phyloP scores from a whole-genome alignment of 2,113 vertebrate genomes.

The Ammospiza caudacuta region DNA sequence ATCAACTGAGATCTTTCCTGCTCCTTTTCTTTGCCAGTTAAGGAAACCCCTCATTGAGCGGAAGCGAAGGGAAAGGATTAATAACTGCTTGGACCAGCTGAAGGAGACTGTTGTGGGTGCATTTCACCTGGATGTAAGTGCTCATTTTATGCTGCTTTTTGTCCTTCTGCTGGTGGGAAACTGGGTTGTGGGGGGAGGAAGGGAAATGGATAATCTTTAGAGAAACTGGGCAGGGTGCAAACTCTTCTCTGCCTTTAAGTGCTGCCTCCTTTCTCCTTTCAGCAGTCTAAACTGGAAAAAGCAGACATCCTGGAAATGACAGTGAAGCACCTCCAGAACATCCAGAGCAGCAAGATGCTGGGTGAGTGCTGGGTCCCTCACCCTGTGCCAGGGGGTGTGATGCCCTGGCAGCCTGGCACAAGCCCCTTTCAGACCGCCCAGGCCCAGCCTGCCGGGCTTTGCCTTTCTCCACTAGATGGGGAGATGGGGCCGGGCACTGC shows the following conservation, averaged over 20 bases:
- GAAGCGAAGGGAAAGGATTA: slow-evolving; percentile 88
- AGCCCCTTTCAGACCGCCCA: neutral
- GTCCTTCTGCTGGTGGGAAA: neutral
- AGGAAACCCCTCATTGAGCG: slow-evolving; percentile 91
- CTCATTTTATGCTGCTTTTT: neutral
- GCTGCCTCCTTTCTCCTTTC: neutral
- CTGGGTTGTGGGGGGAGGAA: accelerated
- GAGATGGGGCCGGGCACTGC: neutral
- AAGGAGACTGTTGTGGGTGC: slow-evolving; percentile 86
- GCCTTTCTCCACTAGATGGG: slow-evolving; percentile 53
- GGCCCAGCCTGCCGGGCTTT: neutral
- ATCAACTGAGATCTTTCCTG: neutral
- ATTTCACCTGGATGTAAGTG: slow-evolving; percentile 89
- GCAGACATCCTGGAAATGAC: slow-evolving; percentile 94
- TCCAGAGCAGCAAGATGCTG: slow-evolving; percentile 79
- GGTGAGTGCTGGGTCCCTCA: slow-evolving; percentile 70
- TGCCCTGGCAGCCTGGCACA: neutral
- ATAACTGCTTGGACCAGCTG: slow-evolving; percentile 88
- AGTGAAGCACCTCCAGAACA: slow-evolving; percentile 90
- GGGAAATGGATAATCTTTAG: neutral
- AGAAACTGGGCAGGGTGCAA: neutral
- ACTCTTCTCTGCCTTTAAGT: neutral
- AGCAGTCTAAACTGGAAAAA: slow-evolving; percentile 93
- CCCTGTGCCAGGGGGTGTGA: neutral
- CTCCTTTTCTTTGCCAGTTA: slow-evolving; percentile 70